Evolutionary conservation across 2,797 vertebrate species (phyloP).

Genomic region (Sebastes itinus): DNA sequence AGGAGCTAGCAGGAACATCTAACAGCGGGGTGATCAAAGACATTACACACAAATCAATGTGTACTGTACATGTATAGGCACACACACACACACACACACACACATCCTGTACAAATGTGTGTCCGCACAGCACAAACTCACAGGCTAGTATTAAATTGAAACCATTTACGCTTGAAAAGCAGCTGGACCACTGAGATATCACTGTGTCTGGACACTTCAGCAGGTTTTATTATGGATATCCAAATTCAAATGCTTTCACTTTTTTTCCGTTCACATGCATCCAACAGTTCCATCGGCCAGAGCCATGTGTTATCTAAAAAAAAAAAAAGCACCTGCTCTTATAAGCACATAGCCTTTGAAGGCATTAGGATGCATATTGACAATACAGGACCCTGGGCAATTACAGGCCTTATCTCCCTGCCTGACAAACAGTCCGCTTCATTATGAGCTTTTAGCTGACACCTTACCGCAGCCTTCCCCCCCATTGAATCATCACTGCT

Average conservation of each 20-base stretch:
- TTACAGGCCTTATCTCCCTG: constrained; percentile 69
- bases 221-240: constrained; percentile 43
- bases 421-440: constrained; percentile 62
- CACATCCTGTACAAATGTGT: neutral
- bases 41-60: constrained; percentile 36
- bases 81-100: neutral
- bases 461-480: constrained; percentile 52
- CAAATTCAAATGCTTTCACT: constrained; percentile 26
- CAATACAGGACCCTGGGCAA: constrained; percentile 53
- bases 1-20: constrained; percentile 41
- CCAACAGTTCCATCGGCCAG: constrained; percentile 14
- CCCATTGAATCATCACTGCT: constrained; percentile 55
- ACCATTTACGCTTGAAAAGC: constrained; percentile 31
- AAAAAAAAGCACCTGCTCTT: constrained; percentile 39
- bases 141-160: constrained; percentile 28
- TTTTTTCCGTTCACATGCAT: neutral
- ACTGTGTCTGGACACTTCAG: constrained; percentile 35
- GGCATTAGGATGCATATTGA: constrained; percentile 60
- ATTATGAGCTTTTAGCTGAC: constrained; percentile 74
- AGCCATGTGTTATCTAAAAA: constrained; percentile 29
- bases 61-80: neutral
- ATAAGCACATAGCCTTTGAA: constrained; percentile 40
- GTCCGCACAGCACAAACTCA: neutral
- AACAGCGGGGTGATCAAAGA: constrained; percentile 54
- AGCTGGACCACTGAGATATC: constrained; percentile 43